Evolutionary conservation across 2,113 vertebrate species (phyloP), one percentile per base, ranked within the genome.

Genomic region (Monopterus albus): DNA sequence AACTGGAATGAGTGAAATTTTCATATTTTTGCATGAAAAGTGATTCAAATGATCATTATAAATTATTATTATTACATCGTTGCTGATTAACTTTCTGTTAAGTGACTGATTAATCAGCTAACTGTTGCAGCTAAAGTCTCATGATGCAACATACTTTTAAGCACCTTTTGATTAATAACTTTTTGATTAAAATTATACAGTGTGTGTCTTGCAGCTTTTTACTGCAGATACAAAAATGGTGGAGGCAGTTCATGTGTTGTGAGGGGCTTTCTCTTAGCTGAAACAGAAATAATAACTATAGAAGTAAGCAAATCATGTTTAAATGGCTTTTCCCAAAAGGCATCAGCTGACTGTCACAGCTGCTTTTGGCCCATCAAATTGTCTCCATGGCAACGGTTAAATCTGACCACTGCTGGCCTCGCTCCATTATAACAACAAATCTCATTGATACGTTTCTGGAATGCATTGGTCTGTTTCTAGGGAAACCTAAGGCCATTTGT

Each of bases 341-440:
- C 70, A 88, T 91, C 90, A 92, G 91, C 91, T 90, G 87, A 90
- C 89, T 87, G 84, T 79, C 82, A 78, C 86, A 89, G 91, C 90
- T 93, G 92, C 90, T 90, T 88, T 85, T 47, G 71, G 79, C 90
- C 81, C 74, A 75, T 57, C 5, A 47, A 81, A 76, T 68, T 63
- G 90, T 93, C 86, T 85, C 90, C 89, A 90, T 92, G 81, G 91
- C 79, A 89, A 93, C 91, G 86, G 85, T 58, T 74, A 80, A 88
- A 90, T 89, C 82, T 82, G 82, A 70, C 87, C 81, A 50, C 75
- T 83, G 79, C 83, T 79, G 58, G 83, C 72, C 76, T 67, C 72
- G 26, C 85, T 84, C 80, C 83, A 86, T 91, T 85, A 84, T 55
- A 91, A 90, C 87, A 90, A 91, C 88, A 86, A 69, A 82, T 82